Evolutionary conservation across 1,140 invertebrate genomes (phyloP).

Genomic region (Drosophila nigrodunni): DNA sequence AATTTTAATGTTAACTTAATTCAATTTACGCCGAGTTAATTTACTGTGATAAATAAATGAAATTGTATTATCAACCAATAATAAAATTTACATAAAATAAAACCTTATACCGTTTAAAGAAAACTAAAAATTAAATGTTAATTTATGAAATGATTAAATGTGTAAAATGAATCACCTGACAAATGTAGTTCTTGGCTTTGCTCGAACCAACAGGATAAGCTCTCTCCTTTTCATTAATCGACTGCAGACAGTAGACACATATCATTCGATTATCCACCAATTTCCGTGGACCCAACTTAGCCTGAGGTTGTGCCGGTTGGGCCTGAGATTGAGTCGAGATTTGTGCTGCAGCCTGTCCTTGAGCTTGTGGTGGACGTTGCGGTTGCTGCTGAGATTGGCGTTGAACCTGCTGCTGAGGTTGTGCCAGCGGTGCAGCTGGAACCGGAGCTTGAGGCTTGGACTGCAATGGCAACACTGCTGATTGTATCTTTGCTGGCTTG

Average conservation of each 20-base stretch:
- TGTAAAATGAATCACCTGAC: neutral
- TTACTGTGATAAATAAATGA: too few relatives aligned
- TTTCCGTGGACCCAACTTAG: neutral
- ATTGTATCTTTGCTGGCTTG: constrained; percentile 3
- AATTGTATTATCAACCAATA: too few relatives aligned
- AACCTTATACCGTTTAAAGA: too few relatives aligned
- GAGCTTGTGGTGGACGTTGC: neutral
- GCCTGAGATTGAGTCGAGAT: neutral
- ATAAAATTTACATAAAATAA: too few relatives aligned
- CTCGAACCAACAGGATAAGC: neutral
- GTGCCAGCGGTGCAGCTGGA: neutral
- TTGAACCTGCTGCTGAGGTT: neutral
- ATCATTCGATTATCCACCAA: constrained; percentile 1
- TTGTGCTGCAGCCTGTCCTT: neutral
- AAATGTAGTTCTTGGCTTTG: constrained; percentile 4
- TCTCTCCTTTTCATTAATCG: neutral
- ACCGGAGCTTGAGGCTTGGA: neutral
- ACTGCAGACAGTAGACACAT: constrained; percentile 29
- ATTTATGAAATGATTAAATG: too few relatives aligned
- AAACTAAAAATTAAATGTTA: too few relatives aligned
- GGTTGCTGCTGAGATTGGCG: neutral
- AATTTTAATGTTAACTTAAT: too few relatives aligned
- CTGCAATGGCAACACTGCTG: neutral
- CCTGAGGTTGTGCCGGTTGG: neutral
- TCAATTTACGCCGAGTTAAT: too few relatives aligned